Base-by-base conservation (phyloP, 1,140 invertebrate genomes). In the Pseudobourletiella spinata region DNA sequence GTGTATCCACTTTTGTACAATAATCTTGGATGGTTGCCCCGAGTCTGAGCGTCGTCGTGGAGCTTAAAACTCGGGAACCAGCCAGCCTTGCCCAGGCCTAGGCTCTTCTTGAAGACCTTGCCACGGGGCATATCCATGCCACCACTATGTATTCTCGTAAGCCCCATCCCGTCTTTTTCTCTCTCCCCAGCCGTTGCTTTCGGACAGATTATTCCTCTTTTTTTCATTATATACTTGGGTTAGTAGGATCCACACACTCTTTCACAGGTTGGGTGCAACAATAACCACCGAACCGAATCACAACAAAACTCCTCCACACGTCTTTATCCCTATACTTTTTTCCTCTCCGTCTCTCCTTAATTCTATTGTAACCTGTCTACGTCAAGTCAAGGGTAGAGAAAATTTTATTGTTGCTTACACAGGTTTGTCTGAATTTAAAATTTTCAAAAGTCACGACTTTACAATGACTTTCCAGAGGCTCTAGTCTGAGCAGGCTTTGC, bases 291-390 rank as follows among this genome's bases (percentile, higher is more conserved):
- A 60, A 60, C 58, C 58, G 58, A 60, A 60, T 60, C 58, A 60
- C 58, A 60, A 60, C 58, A 60, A 60, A 60, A 60, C 58, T 60
- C 58, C 58, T 60, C 58, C 58, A 60, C 58, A 29, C 22, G 50
- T 35, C 58, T 30, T 35, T 32, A 28, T 30, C 44, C 30, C 57
- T 59, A 25, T 50, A 48, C n/a, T 16, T 57, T 39, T 42, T 43
- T 25, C 51, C 30, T 24, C n/a, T n/a, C n/a, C n/a, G n/a, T n/a
- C n/a, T n/a, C n/a, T n/a, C n/a, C n/a, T 54, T 44, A 44, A 43
- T 57, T 28, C 14, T 28, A 44, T 11, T n/a, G 8, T n/a, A 39
- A n/a, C 32, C n/a, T 39, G 32, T n/a, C 8, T 39, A 39, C 8
- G 32, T 39, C 32, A 39, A 39, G 32, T 39, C n/a, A n/a, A n/a